phyloP scores from a whole-genome alignment of 2,888 invertebrate genomes.

The Sinotaia quadrata region DNA sequence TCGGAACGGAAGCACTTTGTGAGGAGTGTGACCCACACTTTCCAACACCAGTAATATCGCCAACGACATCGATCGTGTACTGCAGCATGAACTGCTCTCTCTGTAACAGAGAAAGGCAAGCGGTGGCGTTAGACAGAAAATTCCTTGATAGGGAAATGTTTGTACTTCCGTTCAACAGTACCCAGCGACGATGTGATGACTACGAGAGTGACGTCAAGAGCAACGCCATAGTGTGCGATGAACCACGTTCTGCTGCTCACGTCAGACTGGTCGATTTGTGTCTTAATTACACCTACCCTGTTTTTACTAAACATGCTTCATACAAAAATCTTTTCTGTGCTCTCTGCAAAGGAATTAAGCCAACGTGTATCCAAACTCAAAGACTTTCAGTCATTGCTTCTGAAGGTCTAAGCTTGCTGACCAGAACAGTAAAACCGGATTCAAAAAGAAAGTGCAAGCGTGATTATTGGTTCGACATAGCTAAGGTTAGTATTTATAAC shows the following conservation, averaged over 20 bases:
- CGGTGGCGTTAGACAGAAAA: not conserved
- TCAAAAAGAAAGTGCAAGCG: too few species aligned
- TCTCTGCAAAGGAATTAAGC: not conserved
- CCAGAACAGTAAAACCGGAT: too few species aligned
- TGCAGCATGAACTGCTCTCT: conserved; percentile 8
- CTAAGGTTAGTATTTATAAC: too few species aligned
- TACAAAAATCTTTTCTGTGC: conserved; percentile 26
- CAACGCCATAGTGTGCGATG: not conserved
- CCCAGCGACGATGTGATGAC: too few species aligned
- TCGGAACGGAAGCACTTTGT: too few species aligned
- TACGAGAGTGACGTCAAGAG: too few species aligned
- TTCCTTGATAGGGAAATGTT: too few species aligned
- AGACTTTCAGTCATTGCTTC: not conserved
- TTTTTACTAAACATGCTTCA: not conserved
- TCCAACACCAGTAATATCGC: not conserved
- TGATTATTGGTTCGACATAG: too few species aligned
- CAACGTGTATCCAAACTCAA: not conserved
- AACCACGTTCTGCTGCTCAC: not conserved
- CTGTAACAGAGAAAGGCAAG: conserved; percentile 7
- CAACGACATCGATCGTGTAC: not conserved
- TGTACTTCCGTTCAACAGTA: too few species aligned
- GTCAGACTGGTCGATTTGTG: not conserved
- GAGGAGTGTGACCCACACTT: not conserved
- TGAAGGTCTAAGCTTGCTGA: too few species aligned
- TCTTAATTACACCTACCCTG: conserved; percentile 8